Percentiles rank a stretch among this genome's conserved stretches.
Conservation (phyloP, 2,113 vertebrate genomes). For the Ursus arctos region DNA sequence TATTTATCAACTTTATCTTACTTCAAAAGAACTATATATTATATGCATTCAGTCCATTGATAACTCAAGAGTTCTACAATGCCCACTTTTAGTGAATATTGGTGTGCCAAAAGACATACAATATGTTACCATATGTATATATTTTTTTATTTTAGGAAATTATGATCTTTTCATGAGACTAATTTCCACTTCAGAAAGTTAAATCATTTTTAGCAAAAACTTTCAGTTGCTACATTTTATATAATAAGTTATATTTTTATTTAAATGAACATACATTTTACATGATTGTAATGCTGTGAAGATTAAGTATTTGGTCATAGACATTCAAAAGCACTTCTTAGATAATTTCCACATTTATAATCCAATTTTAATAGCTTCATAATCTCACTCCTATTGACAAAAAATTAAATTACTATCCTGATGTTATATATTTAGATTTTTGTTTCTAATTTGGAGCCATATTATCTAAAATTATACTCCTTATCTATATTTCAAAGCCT, state of each 20-base stretch:
- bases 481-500: neutral
- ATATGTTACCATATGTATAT: neutral
- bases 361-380: neutral
- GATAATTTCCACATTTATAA: neutral
- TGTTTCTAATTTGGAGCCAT: neutral
- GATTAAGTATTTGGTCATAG: neutral
- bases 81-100: neutral
- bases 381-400: neutral
- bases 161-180: neutral
- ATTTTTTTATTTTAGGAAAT: slow-evolving; percentile 15
- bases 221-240: neutral
- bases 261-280: neutral
- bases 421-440: neutral
- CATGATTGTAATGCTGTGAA: neutral
- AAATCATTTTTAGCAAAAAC: neutral
- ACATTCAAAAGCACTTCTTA: neutral
- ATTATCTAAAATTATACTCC: neutral
- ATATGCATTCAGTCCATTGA: neutral
- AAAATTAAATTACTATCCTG: slow-evolving; percentile 19
- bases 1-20: neutral
- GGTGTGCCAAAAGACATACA: neutral
- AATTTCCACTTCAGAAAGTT: neutral
- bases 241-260: neutral
- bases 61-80: neutral
- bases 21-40: slow-evolving; percentile 2